These are phyloP conservation scores for Leistus spinibarbis DNA, from an alignment of 2,888 invertebrate genomes.

Conservation along the genomic window DNA sequence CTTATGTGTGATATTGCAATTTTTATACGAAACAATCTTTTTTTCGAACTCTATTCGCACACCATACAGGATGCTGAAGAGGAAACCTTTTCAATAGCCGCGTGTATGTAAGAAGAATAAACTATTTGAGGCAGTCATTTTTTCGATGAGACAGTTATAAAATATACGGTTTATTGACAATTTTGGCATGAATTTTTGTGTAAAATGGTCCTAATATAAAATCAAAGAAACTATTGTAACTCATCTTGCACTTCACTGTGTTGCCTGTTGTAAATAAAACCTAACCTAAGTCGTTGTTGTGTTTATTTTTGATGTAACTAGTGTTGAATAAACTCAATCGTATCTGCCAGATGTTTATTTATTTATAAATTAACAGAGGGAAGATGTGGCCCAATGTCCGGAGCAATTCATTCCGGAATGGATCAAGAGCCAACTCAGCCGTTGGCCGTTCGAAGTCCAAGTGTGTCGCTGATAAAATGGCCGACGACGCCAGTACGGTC, in stretches of 20 bases:
- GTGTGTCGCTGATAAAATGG: constrained; percentile 66
- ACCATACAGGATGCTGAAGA: too few species aligned
- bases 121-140: too few species aligned
- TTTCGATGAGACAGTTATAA: too few species aligned
- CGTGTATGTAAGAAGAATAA: too few species aligned
- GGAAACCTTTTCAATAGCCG: too few species aligned
- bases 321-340: not conserved
- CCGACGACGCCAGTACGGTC: constrained; percentile 58
- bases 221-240: not conserved
- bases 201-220: not conserved
- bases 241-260: not conserved
- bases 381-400: constrained; percentile 73
- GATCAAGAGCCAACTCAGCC: constrained; percentile 72
- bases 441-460: constrained; percentile 70
- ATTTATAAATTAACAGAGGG: too few species aligned
- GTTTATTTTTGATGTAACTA: not conserved
- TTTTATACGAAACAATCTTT: too few species aligned
- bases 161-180: not conserved
- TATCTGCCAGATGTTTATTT: too few species aligned
- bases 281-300: not conserved
- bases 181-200: not conserved
- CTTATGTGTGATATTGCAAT: too few species aligned
- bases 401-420: constrained; percentile 61
- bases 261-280: not conserved
- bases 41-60: too few species aligned